Percentiles rank a stretch among this genome's conserved stretches.
Conservation (phyloP, 2,797 vertebrate species). For the Saxicola maurus region DNA sequence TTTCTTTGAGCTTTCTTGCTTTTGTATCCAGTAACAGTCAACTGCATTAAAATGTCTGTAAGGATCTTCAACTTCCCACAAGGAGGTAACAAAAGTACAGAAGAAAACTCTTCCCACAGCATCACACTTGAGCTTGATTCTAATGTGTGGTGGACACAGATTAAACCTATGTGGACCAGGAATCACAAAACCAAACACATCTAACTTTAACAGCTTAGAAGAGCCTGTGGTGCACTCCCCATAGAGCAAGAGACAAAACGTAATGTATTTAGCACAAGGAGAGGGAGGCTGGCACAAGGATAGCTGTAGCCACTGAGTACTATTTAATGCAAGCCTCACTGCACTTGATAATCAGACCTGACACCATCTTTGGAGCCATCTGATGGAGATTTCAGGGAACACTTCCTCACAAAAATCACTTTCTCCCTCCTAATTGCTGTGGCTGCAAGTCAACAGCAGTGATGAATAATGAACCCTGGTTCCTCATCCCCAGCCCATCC, state of each 20-base stretch:
- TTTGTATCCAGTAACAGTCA: not conserved
- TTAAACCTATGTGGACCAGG: not conserved
- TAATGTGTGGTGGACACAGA: not conserved
- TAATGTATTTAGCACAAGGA: not conserved
- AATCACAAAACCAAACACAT: not conserved
- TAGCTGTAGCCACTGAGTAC: not conserved
- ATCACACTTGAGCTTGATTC: not conserved
- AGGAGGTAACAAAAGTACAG: not conserved
- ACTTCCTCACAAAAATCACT: not conserved
- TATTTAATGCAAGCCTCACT: not conserved
- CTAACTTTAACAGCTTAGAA: not conserved
- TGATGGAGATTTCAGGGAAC: not conserved
- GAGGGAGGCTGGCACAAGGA: not conserved
- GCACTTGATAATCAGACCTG: not conserved
- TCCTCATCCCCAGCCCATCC: not conserved
- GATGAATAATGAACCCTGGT: not conserved
- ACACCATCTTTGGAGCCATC: not conserved
- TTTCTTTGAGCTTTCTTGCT: not conserved
- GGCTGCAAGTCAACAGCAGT: not conserved
- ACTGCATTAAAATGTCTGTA: not conserved
- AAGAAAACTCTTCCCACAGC: not conserved
- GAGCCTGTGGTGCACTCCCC: not conserved
- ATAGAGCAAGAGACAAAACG: accelerated
- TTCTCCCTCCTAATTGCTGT: not conserved
- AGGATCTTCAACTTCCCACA: not conserved